Evolutionary conservation across 2,797 vertebrate species (phyloP).

Genomic region (Pseudochromis fuscus): DNA sequence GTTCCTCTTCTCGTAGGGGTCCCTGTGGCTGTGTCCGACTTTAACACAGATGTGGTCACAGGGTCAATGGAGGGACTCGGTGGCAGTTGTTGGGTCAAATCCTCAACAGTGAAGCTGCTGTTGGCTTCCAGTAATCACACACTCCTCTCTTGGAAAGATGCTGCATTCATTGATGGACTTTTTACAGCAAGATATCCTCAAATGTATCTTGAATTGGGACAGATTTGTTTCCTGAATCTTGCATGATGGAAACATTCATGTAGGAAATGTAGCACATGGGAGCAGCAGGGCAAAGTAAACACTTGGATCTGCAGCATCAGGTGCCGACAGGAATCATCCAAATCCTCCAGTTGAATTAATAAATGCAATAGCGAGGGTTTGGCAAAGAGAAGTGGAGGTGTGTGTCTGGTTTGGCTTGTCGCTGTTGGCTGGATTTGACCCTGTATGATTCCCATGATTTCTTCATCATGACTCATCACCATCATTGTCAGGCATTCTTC

Average conservation of each 20-base stretch:
- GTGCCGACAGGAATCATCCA: constrained; percentile 4
- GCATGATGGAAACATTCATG: background rate
- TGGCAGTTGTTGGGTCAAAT: constrained; percentile 42
- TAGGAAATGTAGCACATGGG: constrained; percentile 1
- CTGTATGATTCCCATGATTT: constrained; percentile 24
- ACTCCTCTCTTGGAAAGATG: background rate
- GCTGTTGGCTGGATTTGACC: constrained; percentile 59
- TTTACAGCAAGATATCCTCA: constrained; percentile 3
- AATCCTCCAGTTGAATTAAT: constrained; percentile 22
- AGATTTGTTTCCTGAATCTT: background rate
- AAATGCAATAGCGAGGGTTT: constrained; percentile 45
- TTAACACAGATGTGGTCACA: constrained; percentile 9
- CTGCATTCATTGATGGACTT: constrained; percentile 20
- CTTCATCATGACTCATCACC: constrained; percentile 41
- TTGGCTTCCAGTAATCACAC: constrained; percentile 45
- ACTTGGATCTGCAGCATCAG: constrained; percentile 10
- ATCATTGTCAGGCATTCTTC: constrained; percentile 62
- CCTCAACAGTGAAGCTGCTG: constrained; percentile 34
- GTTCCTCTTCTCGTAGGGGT: constrained; percentile 25
- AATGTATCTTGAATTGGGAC: constrained; percentile 5
- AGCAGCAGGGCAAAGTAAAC: constrained; percentile 34
- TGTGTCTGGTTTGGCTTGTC: constrained; percentile 65
- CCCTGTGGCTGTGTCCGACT: constrained; percentile 14
- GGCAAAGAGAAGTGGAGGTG: constrained; percentile 50
- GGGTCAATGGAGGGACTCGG: background rate